These are phyloP conservation scores for Eurystomus gularis DNA, from an alignment of 2,113 vertebrate species.

Conservation along the genomic window DNA sequence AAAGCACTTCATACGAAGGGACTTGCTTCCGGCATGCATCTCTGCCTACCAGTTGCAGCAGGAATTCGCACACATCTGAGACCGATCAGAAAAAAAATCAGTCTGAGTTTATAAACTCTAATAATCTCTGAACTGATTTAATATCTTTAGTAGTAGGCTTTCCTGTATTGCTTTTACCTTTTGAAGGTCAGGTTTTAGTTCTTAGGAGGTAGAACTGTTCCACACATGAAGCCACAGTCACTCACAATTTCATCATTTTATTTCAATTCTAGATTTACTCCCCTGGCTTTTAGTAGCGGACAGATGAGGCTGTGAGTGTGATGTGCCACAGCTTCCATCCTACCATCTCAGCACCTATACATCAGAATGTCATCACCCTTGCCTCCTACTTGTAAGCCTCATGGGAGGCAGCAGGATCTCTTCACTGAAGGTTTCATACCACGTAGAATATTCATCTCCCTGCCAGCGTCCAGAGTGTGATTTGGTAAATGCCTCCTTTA, in stretches of 20 bases:
- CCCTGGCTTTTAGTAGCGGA: not conserved
- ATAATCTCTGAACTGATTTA: slow-evolving; percentile 51
- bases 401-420: not conserved
- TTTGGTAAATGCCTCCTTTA: not conserved
- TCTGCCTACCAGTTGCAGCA: not conserved
- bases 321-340: not conserved
- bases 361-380: not conserved
- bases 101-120: slow-evolving; percentile 28
- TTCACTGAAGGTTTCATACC: not conserved
- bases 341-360: not conserved
- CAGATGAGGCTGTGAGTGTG: not conserved
- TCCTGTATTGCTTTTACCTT: slow-evolving; percentile 52
- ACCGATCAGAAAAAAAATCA: not conserved
- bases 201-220: slow-evolving; percentile 15
- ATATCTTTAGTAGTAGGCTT: slow-evolving; percentile 46
- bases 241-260: not conserved
- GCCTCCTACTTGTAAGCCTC: not conserved
- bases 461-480: not conserved
- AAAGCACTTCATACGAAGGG: not conserved
- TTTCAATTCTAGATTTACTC: slow-evolving; percentile 38
- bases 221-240: not conserved
- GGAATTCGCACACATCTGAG: slow-evolving; percentile 27
- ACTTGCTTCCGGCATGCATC: not conserved
- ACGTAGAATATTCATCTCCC: not conserved
- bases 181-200: slow-evolving; percentile 29